Conservation (phyloP, 1,140 invertebrate species). For the Nautilus pompilius region DNA sequence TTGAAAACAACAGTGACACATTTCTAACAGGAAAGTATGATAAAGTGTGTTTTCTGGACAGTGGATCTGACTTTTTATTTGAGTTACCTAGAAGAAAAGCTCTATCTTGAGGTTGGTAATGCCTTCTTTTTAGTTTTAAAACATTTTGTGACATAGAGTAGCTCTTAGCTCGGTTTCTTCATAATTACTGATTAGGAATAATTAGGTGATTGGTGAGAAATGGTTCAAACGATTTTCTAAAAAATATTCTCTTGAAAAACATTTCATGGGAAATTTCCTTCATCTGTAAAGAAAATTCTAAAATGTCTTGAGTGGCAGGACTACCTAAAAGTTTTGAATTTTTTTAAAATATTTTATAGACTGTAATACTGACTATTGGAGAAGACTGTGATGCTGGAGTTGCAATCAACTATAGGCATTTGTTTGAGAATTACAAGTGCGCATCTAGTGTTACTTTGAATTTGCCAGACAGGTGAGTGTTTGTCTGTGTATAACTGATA, state of each 20-base stretch:
- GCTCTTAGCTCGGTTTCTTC: too few species aligned
- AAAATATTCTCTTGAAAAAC: not conserved
- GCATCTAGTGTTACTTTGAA: constrained; percentile 66
- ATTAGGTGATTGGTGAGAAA: too few species aligned
- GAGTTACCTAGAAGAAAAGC: too few species aligned
- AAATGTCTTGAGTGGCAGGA: not conserved
- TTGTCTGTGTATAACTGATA: too few species aligned
- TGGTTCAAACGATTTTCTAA: not conserved
- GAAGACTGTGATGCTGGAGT: constrained; percentile 89
- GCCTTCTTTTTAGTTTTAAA: too few species aligned
- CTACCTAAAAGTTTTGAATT: not conserved
- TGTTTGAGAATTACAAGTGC: constrained; percentile 76
- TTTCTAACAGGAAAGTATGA: too few species aligned
- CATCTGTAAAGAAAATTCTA: not conserved
- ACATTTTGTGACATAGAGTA: too few species aligned
- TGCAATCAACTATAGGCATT: constrained; percentile 65
- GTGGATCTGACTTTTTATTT: too few species aligned
- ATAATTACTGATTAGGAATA: too few species aligned
- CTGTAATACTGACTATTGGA: constrained; percentile 74
- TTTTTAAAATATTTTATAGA: constrained; percentile 59
- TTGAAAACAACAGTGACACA: too few species aligned
- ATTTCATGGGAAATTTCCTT: not conserved
- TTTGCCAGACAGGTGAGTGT: constrained; percentile 61
- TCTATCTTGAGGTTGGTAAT: too few species aligned
- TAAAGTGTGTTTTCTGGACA: too few species aligned